Evolutionary conservation across 1,140 invertebrate species (phyloP).

Genomic region (Drosophila mojavensis): DNA sequence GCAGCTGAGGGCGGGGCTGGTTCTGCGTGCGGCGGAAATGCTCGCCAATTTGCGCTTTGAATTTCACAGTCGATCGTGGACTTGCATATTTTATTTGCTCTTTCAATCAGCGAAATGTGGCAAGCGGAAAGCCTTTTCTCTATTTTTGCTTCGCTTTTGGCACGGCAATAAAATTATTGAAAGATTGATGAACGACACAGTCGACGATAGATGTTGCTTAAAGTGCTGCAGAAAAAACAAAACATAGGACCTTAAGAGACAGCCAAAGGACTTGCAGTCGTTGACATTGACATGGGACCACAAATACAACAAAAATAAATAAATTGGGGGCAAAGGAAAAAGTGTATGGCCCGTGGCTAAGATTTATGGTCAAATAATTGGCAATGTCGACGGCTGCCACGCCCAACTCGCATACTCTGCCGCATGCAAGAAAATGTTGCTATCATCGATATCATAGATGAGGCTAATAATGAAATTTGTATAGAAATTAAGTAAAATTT

Average conservation of each 20-base stretch:
- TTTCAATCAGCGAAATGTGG: conserved; percentile 61
- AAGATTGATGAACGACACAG: conserved; percentile 37
- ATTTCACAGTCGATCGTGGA: conserved; percentile 65
- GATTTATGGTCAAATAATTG: conserved; percentile 62
- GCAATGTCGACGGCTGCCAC: conserved; percentile 30
- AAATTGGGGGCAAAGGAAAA: conserved; percentile 13
- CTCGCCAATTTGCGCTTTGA: conserved; percentile 73
- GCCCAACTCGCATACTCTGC: conserved; percentile 27
- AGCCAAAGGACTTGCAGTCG: conserved; percentile 28
- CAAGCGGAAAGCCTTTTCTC: conserved; percentile 47
- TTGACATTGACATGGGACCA: conserved; percentile 49
- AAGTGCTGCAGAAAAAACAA: conserved; percentile 3
- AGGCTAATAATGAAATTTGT: neutral
- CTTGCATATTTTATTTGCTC: conserved; percentile 74
- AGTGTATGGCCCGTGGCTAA: conserved; percentile 33
- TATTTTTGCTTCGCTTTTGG: neutral
- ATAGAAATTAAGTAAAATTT: too few species aligned
- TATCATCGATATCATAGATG: neutral
- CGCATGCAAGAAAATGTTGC: neutral
- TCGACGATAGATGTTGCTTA: conserved; percentile 30
- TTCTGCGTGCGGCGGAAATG: conserved; percentile 67
- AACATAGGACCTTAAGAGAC: conserved; percentile 12
- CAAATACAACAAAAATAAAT: conserved; percentile 24
- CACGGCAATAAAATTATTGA: conserved; percentile 55
- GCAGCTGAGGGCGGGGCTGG: conserved; percentile 1